Evolutionary conservation across 2,113 vertebrate genomes (phyloP), one percentile per base, ranked within the genome.

Genomic region (Chaetodon auriga): DNA sequence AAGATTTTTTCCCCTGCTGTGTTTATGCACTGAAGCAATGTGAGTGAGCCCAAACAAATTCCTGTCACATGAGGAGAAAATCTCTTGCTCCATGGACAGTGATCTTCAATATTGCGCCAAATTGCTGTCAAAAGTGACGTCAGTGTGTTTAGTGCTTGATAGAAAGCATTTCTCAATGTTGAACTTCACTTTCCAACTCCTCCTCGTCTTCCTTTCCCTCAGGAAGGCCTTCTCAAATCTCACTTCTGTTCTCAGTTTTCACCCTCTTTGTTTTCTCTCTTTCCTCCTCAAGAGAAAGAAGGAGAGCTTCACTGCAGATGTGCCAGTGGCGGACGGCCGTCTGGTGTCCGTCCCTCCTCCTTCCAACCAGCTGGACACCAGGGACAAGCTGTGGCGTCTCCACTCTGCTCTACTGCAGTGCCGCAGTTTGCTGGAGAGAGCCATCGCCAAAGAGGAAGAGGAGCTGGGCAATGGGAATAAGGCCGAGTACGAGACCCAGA

Each of bases 391-490:
- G 11, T 90, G 90, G 92, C 51, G 86, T 53, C 78, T 96, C 64
- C 88, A 94, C 73, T 92, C 93, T 0, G 95, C 95, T 11, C 90
- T 96, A 73, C 74, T 86, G 0, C 92, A 93, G 86, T 95, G 95
- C 77, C 86, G 71, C 36, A 68, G 55, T 62, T 76, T 95, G 41
- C 72, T 96, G 91, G 94, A 95, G 63, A 79, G 80, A 35, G 94
- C 90, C 75, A 90, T 95, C 3, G 23, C 79, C 70, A 90, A 76
- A 72, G 94, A 95, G 79, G 90, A 95, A 2, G 77, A 74, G 51
- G 86, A 92, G 49, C 78, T 95, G 45, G 87, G 87, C 0, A 58
- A 49, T 5, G 80, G 23, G 12, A 79, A 15, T 30, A 90, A 69
- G 45, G 83, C 76, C 0, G 89, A 95, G 6, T 96, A 96, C 35